A percentile compares a stretch with the other conserved stretches of the same genome.
phyloP scores from a whole-genome alignment of 2,888 invertebrate species.

The Elysia crispata region DNA sequence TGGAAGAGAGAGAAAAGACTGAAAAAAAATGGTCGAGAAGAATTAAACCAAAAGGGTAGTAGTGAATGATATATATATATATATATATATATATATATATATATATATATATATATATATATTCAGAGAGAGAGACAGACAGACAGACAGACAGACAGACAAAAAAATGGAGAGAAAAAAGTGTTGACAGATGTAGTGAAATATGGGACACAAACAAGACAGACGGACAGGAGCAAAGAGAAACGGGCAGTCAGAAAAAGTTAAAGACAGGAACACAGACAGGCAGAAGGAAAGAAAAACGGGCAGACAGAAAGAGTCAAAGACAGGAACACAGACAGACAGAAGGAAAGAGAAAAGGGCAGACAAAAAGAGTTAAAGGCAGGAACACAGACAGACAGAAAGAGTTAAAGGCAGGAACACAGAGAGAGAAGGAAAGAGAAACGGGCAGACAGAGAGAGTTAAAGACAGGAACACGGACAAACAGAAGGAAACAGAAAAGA shows the following conservation, averaged over 20 bases:
- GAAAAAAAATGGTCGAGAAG: no score
- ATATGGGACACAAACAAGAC: no score
- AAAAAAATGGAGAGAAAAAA: not conserved
- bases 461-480: conserved; percentile 1
- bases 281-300: not conserved
- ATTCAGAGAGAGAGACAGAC: no score
- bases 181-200: not conserved
- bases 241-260: not conserved
- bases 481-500: not conserved
- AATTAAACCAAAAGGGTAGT: no score
- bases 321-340: not conserved
- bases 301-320: not conserved
- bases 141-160: conserved; percentile 9
- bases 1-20: no score
- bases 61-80: no score
- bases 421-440: conserved; percentile 18
- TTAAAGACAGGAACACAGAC: conserved; percentile 3
- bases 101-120: conserved; percentile 5
- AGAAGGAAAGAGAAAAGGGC: conserved; percentile 6
- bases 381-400: conserved; percentile 15
- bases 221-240: conserved; percentile 1
- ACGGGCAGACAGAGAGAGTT: conserved; percentile 16
- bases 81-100: not conserved
- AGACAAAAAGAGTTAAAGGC: conserved; percentile 7
- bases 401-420: not conserved